Base-by-base conservation (phyloP, 1,140 invertebrate species). In the Temnothorax longispinosus region DNA sequence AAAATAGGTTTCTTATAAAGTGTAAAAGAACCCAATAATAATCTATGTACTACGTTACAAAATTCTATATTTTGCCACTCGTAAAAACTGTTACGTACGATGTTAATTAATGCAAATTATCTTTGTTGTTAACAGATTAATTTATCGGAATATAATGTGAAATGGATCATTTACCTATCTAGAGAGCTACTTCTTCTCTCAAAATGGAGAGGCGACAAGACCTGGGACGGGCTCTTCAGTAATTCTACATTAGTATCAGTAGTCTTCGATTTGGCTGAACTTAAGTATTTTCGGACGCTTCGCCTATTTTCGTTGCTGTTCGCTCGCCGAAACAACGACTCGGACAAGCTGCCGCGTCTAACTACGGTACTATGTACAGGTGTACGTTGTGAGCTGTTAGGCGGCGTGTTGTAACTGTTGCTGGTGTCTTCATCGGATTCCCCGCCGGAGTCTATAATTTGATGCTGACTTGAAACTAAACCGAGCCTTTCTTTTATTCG, bases 401-500 rank as follows among this genome's bases (percentile, higher is more conserved):
- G 93, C 47, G 93, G 93, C 4, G 93, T 94, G 15, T 92, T 91
- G 56, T 93, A 93, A 89, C 93, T 94, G 27, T 93, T 92, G 60
- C 92, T 93, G 41, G 91, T 92, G 71, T 94, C 90, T 21, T 93
- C 92, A 65, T 93, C 89, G 13, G 91, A 92, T 84, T 94, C 92
- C 54, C 92, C 92, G 21, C 93, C 92, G 13, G 92, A 94, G 65
- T 94, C 93, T 60, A 94, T 92, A 13, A 91, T 64, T 44, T 74
- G 84, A 64, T 89, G 74, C 69, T 90, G 87, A 80, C 72, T 92
- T 21, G 89, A 77, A 56, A 88, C 72, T 60, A 91, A 81, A 69
- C 71, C 85, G 35, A 92, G 82, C 67, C 87, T 97, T 90, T 97
- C 96, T 2, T 97, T 97, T 89, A 97, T 97, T 78, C 96, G 96